Base-by-base conservation (phyloP, 1,140 invertebrate species). In the Batillaria attramentaria region DNA sequence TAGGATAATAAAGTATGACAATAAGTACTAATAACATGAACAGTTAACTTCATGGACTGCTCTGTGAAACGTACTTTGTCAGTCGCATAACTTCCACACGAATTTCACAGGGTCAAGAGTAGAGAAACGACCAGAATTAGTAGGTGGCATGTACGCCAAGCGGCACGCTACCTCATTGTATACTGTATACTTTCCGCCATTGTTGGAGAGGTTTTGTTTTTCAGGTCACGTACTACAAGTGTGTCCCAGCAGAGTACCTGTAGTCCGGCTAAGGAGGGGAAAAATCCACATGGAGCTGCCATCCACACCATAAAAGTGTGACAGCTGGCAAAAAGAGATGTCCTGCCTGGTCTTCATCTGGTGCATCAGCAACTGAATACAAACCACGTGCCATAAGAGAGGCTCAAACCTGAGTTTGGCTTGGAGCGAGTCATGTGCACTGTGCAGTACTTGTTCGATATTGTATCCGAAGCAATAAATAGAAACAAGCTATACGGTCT, bases 151-250 rank as follows among this genome's bases (percentile, higher is more conserved):
- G n/a, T n/a, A n/a, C n/a, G n/a, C n/a, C n/a, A n/a, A n/a, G n/a
- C n/a, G n/a, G n/a, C n/a, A n/a, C n/a, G n/a, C n/a, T n/a, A n/a
- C n/a, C n/a, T n/a, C n/a, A n/a, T n/a, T n/a, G n/a, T n/a, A n/a
- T n/a, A n/a, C n/a, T n/a, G n/a, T n/a, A n/a, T n/a, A n/a, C n/a
- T 50, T 24, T 50, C 46, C 24, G 46, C 24, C 46, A 24, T 24
- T 24, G 46, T 50, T 50, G 46, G 24, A 10, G 24, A 10, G 46
- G 57, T 28, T 33, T 66, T 60, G 57, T 60, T 24, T 8, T 8
- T 10, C 57, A 60, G 57, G 57, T 60, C 57, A 60, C n/a, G 57
- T 60, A 60, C 57, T 79, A 79, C 66, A 69, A 69, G 66, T 37
- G 31, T 35, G 66, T 69, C 28, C 66, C 37, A 35, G n/a, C 5